Conservation (phyloP, 2,113 vertebrate genomes). For the Takifugu bimaculatus region DNA sequence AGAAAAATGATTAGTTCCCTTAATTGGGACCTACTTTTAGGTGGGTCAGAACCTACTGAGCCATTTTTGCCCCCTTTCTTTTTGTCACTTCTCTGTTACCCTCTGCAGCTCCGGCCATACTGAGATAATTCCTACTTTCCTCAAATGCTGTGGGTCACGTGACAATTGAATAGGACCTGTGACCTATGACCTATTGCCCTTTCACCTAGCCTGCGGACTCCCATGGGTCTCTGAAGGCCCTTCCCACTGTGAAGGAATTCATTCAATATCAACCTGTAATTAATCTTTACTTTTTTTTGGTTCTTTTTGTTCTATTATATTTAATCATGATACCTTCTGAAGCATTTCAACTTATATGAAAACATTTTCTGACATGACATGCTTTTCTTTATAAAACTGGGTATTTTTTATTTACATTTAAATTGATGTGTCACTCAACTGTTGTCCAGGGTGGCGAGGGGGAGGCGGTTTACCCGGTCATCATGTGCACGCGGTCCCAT, state of each 20-base stretch:
- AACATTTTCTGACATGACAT: too few species aligned
- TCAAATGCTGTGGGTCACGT: slow-evolving; percentile 19
- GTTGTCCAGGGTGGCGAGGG: slow-evolving; percentile 73
- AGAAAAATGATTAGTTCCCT: slow-evolving; percentile 7
- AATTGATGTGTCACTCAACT: too few species aligned
- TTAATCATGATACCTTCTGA: not conserved
- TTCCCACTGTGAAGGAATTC: slow-evolving; percentile 49
- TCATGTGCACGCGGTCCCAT: slow-evolving; percentile 78
- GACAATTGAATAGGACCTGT: slow-evolving; percentile 11
- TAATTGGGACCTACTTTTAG: slow-evolving; percentile 22
- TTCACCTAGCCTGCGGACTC: slow-evolving; percentile 5
- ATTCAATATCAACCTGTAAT: slow-evolving; percentile 10
- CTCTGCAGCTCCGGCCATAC: slow-evolving; percentile 24
- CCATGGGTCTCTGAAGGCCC: slow-evolving; percentile 9
- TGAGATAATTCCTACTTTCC: slow-evolving; percentile 40
- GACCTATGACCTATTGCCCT: slow-evolving; percentile 36
- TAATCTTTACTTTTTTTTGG: not conserved
- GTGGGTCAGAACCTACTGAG: slow-evolving; percentile 47
- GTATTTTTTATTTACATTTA: too few species aligned
- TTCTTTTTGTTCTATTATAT: not conserved
- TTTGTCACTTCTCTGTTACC: not conserved
- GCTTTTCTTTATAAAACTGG: too few species aligned
- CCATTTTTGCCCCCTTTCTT: not conserved
- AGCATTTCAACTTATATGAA: not conserved
- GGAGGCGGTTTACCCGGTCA: slow-evolving; percentile 65